A percentile compares a stretch with the other conserved stretches of the same genome.
Conservation (phyloP, 2,113 vertebrate species). For the Camelus bactrianus region DNA sequence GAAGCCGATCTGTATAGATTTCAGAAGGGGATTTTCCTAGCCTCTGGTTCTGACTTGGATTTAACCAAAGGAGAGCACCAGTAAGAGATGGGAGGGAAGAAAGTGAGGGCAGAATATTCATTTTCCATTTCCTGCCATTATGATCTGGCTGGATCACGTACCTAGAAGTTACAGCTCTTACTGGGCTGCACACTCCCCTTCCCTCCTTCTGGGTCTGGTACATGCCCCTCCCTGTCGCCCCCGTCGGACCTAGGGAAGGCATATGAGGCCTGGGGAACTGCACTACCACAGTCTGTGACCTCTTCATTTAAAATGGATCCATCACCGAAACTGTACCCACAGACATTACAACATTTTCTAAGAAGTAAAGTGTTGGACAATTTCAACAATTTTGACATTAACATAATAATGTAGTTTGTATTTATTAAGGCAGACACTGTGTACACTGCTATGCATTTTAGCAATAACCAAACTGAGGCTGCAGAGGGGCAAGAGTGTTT, state of each 20-base stretch:
- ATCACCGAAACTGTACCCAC: neutral
- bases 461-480: neutral
- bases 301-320: neutral
- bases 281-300: no score
- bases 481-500: neutral
- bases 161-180: neutral
- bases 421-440: neutral
- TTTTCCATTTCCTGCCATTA: neutral
- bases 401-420: neutral
- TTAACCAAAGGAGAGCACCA: neutral
- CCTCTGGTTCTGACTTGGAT: neutral
- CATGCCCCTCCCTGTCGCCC: neutral
- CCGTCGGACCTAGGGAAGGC: neutral
- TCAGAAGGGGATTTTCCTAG: neutral
- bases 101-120: neutral
- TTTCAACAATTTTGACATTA: neutral
- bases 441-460: neutral
- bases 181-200: rapidly evolving
- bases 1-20: neutral
- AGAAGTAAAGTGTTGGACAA: neutral
- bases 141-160: neutral
- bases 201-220: neutral
- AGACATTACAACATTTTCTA: neutral
- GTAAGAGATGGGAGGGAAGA: neutral
- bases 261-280: neutral